Evolutionary conservation across 2,888 invertebrate genomes (phyloP), one percentile per base, ranked within the genome.

Genomic region (Clistopyga incitator): DNA sequence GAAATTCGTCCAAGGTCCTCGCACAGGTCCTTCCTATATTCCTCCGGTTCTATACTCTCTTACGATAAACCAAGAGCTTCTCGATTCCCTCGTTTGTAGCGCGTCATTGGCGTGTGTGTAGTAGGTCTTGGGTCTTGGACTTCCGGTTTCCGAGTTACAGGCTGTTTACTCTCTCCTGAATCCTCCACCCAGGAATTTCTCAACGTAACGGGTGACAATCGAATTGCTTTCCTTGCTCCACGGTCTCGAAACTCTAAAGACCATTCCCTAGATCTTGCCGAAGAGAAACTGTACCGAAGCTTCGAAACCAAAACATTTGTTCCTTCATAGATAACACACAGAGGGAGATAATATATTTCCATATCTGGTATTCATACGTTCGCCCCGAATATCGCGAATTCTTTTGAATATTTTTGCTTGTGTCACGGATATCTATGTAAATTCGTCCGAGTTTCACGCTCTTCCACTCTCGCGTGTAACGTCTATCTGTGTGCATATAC

Each of bases 1-100:
- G 77, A 84, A 86, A 86, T 83, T 81, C 68, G 72, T 78, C 38
- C 68, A 59, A 68, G 82, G 38, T 45, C 77, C 67, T 38, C 34
- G 29, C 3, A 25, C 13, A 34, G 61, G 34, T 74, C 29, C 47
- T 47, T 18, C n/a, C 47, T 74, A 59, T 61, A 47, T 29, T 20
- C 61, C 4, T 34, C 54, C 56, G 18, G 20, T 59, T 54, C 52
- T 38, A 20, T 29, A 54, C 59, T 18, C 67, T 56, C 65, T 42
- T 42, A 65, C 65, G 42, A 64, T 76, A 76, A 67, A 77, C 54
- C 67, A 13, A 34, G 29, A 54, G 56, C 56, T 59, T 67, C 65
- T 56, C 34, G 54, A 68, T 59, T 77, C 67, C 67, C 67, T 59
- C 45, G 67, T 65, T 38, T 13, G 50, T 10, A 52, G 47, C 4